Evolutionary conservation across 23 tunicate genomes (phyloP), one percentile per base, ranked within the genome.

Genomic region (Trididemnum miniatum): DNA sequence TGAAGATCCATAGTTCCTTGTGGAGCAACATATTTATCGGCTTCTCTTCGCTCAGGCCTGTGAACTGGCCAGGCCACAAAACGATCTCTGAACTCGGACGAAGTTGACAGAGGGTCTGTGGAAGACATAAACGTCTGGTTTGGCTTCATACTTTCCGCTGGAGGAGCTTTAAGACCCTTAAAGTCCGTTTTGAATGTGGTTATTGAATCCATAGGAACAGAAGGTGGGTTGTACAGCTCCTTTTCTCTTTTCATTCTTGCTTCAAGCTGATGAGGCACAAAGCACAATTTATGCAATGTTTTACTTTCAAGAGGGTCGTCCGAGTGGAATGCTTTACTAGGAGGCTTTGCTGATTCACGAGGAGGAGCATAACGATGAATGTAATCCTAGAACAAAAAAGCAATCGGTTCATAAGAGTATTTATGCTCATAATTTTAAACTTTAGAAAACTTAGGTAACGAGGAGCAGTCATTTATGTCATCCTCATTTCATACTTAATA

Each of bases 1-100:
- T 57, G 84, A 20, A 91, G 52, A 34, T 91, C 97, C 77, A 91
- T 91, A 22, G 82, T 83, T 1, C 97, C 97, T 34, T 81, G 76
- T 0, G 97, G 97, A 1, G 72, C 76, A 7, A 23, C 54, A 62
- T 91, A 91, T 38, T 76, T 85, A 15, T 72, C 60, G 38, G 89
- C 79, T 44, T 86, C 87, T 34, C 65, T 78, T 22, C 90, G 87
- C 57, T 81, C 62, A 7, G 90, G 97, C 18, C 67, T 63, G 2
- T 60, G 72, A 9, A 82, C 90, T 34, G 97, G 97, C 97, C 97
- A 91, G 31, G 90, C 90, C 29, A 91, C 87, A 59, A 91, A 91
- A 15, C 76, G 75, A 52, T 91, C 97, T 2, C 97, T 85, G 51
- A 91, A 91, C 80, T 91, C 97, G 31, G 97, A 91, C 12, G 97